A percentile compares a stretch with the other conserved stretches of the same genome.
These are phyloP conservation scores for Opisthograptis luteolata DNA, from an alignment of 2,888 invertebrate genomes.

Conservation along the genomic window DNA sequence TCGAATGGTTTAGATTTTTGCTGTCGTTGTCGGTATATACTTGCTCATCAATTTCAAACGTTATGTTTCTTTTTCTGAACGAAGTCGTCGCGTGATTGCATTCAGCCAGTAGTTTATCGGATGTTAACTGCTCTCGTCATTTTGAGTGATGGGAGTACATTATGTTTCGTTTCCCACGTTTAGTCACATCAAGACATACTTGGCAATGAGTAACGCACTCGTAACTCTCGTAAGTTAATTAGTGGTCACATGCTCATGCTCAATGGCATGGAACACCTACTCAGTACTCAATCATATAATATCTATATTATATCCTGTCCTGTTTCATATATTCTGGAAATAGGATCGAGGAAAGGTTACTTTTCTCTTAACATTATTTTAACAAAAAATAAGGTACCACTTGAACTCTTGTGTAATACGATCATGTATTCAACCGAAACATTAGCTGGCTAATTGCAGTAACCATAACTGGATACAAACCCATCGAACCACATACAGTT, in stretches of 20 bases:
- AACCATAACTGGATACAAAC: slow-evolving; percentile 5
- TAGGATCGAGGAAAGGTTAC: no score
- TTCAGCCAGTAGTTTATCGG: slow-evolving; percentile 6
- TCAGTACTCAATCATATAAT: no score
- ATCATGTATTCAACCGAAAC: slow-evolving; percentile 12
- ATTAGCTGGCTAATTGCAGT: slow-evolving; percentile 7
- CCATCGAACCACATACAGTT: background rate
- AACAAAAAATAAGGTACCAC: no score
- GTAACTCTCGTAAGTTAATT: slow-evolving; percentile 13
- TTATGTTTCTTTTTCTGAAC: background rate
- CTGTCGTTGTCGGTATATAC: slow-evolving; percentile 2
- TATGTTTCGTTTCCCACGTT: slow-evolving; percentile 36
- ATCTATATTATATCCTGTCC: no score
- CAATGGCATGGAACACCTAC: no score
- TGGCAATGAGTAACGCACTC: slow-evolving; percentile 26
- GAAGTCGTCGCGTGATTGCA: slow-evolving; percentile 4
- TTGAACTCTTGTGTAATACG: no score
- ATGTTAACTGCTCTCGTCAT: slow-evolving; percentile 20
- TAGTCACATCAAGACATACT: slow-evolving; percentile 20
- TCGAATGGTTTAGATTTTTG: slow-evolving; percentile 25
- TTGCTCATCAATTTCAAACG: slow-evolving; percentile 11
- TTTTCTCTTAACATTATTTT: no score
- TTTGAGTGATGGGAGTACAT: slow-evolving; percentile 19
- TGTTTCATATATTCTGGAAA: no score
- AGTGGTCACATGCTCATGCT: slow-evolving; percentile 19